Base-by-base conservation (phyloP, 2,113 vertebrate species). In the Athene cunicularia region DNA sequence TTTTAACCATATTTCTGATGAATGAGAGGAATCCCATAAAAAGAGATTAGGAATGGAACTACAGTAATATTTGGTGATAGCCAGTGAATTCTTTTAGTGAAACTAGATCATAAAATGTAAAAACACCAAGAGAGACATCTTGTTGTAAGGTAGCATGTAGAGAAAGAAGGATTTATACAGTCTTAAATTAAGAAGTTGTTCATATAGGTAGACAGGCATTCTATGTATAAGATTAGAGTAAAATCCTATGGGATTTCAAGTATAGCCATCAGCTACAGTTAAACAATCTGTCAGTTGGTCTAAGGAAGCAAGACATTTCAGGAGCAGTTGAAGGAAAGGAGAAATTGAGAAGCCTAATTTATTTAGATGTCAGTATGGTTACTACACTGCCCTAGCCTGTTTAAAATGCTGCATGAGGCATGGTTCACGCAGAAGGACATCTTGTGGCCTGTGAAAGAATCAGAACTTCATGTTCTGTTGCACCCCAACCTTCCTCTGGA, bases 381-480 rank as follows among this genome's bases (percentile, higher is more conserved):
- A 74, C 72, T 24, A 32, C 33, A 16, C 24, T 39, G 32, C 35
- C 39, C 7, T 0, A 2, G 27, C 17, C 39, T 52, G 23, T 32
- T 81, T 30, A 55, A 66, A 1, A 5, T 12, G 24, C 8, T 59
- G 24, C 19, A 15, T 23, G 43, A 41, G 30, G 28, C 8, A 22
- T 0, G 1, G 17, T 14, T 17, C n/a, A 16, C 3, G 13, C 17
- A 7, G 62, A 55, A 55, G 33, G n/a, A 32, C 16, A 37, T 16
- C 41, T 58, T 62, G n/a, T n/a, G n/a, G 15, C 33, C 12, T 47
- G 43, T 14, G 53, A 63, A 5, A 50, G 8, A n/a, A 19, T 17
- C 70, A 53, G 47, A 63, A 45, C 26, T 58, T 59, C 14, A 5
- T 5, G 16, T 49, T 26, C n/a, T 68, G 6, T 14, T n/a, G 43